Evolutionary conservation across 2,113 vertebrate genomes (phyloP).

Genomic region (Phasianus colchicus): DNA sequence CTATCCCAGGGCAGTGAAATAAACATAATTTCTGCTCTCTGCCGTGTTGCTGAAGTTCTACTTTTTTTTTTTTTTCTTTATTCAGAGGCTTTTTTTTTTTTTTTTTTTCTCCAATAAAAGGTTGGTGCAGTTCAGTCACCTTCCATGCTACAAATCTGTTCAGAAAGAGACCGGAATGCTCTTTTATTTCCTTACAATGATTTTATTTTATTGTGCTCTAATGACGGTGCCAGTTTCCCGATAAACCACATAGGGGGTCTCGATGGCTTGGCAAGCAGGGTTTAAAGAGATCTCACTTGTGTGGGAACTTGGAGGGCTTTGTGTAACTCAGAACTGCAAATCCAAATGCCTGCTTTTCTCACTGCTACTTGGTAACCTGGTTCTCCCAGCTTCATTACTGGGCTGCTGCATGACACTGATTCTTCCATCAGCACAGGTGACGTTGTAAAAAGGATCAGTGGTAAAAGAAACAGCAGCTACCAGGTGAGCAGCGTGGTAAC

Average conservation of each 20-base stretch:
- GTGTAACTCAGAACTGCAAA: not conserved
- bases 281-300: not conserved
- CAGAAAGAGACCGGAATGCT: not conserved
- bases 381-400: fast-evolving
- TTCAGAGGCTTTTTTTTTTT: not conserved
- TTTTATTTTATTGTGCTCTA: not conserved
- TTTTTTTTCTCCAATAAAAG: not conserved
- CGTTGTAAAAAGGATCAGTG: not conserved
- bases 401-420: not conserved
- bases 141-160: not conserved
- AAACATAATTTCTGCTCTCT: not conserved
- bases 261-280: not conserved
- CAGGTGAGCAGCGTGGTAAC: not conserved
- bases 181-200: not conserved
- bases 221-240: not conserved
- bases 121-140: not conserved
- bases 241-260: not conserved
- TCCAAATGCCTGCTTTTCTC: not conserved
- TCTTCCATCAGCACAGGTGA: not conserved
- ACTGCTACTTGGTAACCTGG: no score
- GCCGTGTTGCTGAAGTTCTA: not conserved
- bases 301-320: not conserved
- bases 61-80: not conserved
- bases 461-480: not conserved
- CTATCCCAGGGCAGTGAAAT: slow-evolving; percentile 14